Conservation (phyloP, 1,140 invertebrate genomes). For the Zaprionus ghesquierei region DNA sequence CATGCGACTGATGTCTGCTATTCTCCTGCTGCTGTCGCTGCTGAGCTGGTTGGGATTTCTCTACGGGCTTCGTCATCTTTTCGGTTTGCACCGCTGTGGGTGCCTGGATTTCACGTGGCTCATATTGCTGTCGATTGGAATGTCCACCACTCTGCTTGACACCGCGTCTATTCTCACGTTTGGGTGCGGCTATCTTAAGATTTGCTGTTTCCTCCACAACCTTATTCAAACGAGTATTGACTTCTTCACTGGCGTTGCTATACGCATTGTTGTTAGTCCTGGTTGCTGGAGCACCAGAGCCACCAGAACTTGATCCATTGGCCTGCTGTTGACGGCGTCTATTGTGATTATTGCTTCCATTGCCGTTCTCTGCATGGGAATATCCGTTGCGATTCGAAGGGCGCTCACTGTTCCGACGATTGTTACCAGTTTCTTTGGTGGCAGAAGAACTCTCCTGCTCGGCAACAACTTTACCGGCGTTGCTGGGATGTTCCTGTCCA, state of each 20-base stretch:
- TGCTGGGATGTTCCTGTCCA: constrained; percentile 26
- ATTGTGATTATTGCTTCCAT: constrained; percentile 8
- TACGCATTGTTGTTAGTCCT: constrained; percentile 3
- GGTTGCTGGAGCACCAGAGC: background rate
- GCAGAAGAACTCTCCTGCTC: constrained; percentile 39
- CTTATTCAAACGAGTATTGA: constrained; percentile 55
- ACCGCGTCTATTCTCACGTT: constrained; percentile 51
- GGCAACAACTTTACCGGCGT: constrained; percentile 4
- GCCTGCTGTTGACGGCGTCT: constrained; percentile 45
- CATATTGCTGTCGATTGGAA: constrained; percentile 28
- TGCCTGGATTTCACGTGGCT: constrained; percentile 4
- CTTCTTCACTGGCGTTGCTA: constrained; percentile 41
- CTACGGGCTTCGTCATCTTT: constrained; percentile 29
- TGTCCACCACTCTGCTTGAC: constrained; percentile 23
- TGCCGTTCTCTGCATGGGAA: constrained; percentile 50
- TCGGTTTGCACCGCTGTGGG: background rate
- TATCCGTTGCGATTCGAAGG: constrained; percentile 44
- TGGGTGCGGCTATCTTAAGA: constrained; percentile 50
- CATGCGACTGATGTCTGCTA: constrained; percentile 32
- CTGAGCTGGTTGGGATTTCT: constrained; percentile 36
- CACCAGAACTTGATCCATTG: constrained; percentile 3
- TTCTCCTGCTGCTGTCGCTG: constrained; percentile 35
- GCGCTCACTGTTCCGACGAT: constrained; percentile 35
- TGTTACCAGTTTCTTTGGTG: constrained; percentile 35
- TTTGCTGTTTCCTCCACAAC: constrained; percentile 61